Evolutionary conservation across 2,113 vertebrate genomes (phyloP), one percentile per base, ranked within the genome.

Genomic region (Corydoras maculifer): DNA sequence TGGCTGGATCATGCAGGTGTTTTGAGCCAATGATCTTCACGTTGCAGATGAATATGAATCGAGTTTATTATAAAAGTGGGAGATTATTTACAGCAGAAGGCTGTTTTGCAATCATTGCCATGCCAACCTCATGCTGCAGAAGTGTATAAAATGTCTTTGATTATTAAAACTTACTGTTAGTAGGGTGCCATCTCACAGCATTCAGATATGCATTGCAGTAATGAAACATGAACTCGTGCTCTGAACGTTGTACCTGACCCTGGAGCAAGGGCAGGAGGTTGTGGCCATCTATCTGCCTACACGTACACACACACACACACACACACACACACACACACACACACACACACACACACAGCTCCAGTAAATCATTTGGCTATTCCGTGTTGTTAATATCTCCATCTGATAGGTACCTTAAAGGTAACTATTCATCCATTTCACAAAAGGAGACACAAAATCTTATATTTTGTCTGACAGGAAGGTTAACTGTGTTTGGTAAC

Each of bases 211-310:
- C 82, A 72, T 91, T 93, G 76, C 94, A 97, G 79, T 97, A 97
- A 67, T 95, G 94, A 84, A 96, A 97, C 57, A 97, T 87, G 7
- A 96, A 96, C 75, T 95, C 91, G 6, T 95, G 94, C 0, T 86
- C 77, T 0, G 93, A 93, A 11, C 1, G 79, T 3, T 76, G 76
- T 43, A 62, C 77, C 29, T 25, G 72, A 12, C 88, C 84, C 80
- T 81, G 87, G 15, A 97, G 82, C 80, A 96, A 78, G 3, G 92
- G 93, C 88, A 95, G 87, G 62, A 94, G 87, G 82, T 94, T 88
- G 8, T 65, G 90, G 0, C 94, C 94, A 11, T 96, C 93, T 13
- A 96, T 92, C 18, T 84, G 86, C 88, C 85, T 87, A 3, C 76
- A 76, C 69, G 73, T 8, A 68, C 31, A 68, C 35, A 74, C 13